Conservation (phyloP, 2,113 vertebrate species). For the Myotis brandtii region DNA sequence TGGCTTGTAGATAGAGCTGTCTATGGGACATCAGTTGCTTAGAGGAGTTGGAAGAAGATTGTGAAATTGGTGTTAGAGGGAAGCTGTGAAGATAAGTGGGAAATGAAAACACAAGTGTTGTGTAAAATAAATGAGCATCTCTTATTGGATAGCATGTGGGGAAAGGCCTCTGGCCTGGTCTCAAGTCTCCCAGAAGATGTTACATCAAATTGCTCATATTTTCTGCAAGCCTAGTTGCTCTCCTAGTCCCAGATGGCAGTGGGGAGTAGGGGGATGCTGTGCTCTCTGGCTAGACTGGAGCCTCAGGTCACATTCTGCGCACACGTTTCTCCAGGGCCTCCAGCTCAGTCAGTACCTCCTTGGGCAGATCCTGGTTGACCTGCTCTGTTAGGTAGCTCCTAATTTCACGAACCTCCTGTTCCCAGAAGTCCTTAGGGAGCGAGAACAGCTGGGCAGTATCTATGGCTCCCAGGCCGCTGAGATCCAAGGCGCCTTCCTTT, state of each 20-base stretch:
- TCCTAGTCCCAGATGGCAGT: neutral
- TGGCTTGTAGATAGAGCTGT: neutral
- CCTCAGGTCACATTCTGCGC: slow-evolving; percentile 80
- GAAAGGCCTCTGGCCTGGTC: slow-evolving; percentile 9
- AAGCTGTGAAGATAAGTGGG: neutral
- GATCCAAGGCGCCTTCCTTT: slow-evolving; percentile 85
- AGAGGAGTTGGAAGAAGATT: neutral
- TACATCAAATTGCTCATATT: neutral
- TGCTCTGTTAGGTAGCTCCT: slow-evolving; percentile 92
- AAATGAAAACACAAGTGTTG: slow-evolving; percentile 71
- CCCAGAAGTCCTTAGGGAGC: slow-evolving; percentile 89
- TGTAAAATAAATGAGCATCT: slow-evolving; percentile 57
- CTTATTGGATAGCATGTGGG: slow-evolving; percentile 1
- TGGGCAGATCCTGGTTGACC: slow-evolving; percentile 91
- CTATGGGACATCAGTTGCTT: neutral
- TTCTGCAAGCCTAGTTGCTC: neutral
- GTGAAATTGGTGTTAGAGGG: neutral
- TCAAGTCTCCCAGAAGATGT: neutral
- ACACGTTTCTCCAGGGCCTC: slow-evolving; percentile 90
- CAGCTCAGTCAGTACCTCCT: slow-evolving; percentile 90
- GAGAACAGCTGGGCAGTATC: slow-evolving; percentile 86
- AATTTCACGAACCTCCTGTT: slow-evolving; percentile 89
- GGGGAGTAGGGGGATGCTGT: neutral
- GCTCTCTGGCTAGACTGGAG: neutral
- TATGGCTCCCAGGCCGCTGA: slow-evolving; percentile 81